These are phyloP conservation scores for Paramisgurnus dabryanus DNA, from an alignment of 2,113 vertebrate species.

Conservation along the genomic window DNA sequence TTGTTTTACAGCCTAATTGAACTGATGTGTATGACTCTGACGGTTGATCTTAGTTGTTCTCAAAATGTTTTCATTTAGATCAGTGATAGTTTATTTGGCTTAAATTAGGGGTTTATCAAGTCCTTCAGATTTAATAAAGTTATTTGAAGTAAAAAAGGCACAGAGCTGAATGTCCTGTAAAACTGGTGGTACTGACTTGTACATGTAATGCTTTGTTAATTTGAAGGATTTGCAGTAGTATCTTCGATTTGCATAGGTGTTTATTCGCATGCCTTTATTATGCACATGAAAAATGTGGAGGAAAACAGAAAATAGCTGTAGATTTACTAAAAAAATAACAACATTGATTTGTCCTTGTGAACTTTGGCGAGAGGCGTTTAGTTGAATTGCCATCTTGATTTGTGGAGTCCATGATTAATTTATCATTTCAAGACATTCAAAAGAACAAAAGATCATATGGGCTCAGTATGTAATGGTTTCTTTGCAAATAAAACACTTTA, in stretches of 20 bases:
- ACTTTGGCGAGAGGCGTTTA: neutral
- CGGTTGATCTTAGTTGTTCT: neutral
- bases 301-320: neutral
- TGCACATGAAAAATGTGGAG: neutral
- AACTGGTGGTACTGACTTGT: neutral
- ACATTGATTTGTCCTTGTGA: too few species aligned
- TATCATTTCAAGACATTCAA: slow-evolving; percentile 11
- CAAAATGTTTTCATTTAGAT: neutral
- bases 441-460: slow-evolving; percentile 1
- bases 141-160: neutral
- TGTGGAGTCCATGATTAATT: slow-evolving; percentile 8
- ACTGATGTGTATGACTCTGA: neutral
- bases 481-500: neutral
- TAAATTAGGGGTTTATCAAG: neutral
- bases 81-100: neutral
- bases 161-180: neutral
- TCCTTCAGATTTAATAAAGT: neutral
- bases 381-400: slow-evolving; percentile 16
- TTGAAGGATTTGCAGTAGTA: neutral
- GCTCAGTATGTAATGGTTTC: neutral
- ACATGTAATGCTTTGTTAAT: neutral
- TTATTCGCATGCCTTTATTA: neutral
- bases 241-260: neutral
- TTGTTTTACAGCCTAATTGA: neutral
- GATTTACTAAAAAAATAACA: neutral